A percentile compares a stretch with the other conserved stretches of the same genome.
These are phyloP conservation scores for Pogonomyrmex californicus DNA, from an alignment of 1,140 invertebrate species.

Conservation along the genomic window DNA sequence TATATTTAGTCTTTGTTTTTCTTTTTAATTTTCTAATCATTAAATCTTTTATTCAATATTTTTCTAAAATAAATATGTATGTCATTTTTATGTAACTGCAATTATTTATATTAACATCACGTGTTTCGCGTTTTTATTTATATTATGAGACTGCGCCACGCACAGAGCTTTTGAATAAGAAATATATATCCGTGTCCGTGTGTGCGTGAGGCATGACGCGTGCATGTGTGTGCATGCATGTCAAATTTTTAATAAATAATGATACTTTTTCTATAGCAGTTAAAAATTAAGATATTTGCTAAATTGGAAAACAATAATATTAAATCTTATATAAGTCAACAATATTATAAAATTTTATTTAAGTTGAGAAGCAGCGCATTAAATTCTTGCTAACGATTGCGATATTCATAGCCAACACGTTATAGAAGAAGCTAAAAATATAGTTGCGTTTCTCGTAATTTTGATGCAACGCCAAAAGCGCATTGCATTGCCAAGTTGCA, in stretches of 20 bases:
- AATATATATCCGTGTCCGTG: neutral
- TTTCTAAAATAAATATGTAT: neutral
- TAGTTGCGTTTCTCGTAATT: constrained; percentile 22
- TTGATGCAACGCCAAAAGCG: constrained; percentile 42
- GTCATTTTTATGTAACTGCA: neutral
- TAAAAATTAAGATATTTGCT: neutral
- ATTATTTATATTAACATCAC: neutral
- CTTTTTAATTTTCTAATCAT: neutral
- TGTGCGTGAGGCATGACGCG: too few relatives aligned
- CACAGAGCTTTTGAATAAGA: neutral
- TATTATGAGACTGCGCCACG: neutral
- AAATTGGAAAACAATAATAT: neutral
- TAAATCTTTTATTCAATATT: neutral
- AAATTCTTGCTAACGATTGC: neutral
- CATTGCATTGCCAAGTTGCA: constrained; percentile 38
- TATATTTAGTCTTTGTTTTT: neutral
- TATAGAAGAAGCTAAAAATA: constrained; percentile 59
- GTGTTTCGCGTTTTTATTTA: neutral
- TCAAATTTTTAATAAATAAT: neutral
- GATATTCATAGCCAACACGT: constrained; percentile 18
- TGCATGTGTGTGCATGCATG: neutral
- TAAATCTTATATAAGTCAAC: neutral
- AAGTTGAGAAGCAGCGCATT: constrained; percentile 12
- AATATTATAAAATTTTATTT: neutral
- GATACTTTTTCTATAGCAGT: neutral